phyloP scores from a whole-genome alignment of 2,797 vertebrate species.

The Neopelma chrysocephalum region DNA sequence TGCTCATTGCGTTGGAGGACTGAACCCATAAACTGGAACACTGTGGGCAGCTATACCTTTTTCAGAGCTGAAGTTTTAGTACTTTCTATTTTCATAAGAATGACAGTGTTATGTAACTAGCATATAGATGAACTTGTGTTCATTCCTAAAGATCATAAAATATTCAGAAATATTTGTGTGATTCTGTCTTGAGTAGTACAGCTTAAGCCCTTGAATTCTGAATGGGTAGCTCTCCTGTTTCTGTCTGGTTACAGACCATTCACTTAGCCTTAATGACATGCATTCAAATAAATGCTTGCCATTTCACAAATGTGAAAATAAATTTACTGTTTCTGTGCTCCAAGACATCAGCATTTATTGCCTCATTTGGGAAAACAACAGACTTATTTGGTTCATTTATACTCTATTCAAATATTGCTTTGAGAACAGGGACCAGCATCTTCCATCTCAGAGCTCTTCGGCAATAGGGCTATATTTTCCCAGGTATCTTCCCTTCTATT shows the following conservation, averaged over 20 bases:
- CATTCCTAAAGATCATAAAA: slow-evolving; percentile 44
- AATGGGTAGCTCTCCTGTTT: slow-evolving; percentile 21
- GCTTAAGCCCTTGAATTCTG: slow-evolving; percentile 37
- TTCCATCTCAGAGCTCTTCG: background rate
- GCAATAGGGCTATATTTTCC: background rate
- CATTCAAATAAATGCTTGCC: slow-evolving; percentile 13
- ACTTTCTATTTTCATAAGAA: slow-evolving; percentile 39
- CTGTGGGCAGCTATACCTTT: slow-evolving; percentile 56
- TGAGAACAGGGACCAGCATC: background rate
- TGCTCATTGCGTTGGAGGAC: slow-evolving; percentile 23
- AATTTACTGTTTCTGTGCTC: slow-evolving; percentile 35
- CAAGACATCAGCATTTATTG: slow-evolving; percentile 41
- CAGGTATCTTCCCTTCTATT: background rate
- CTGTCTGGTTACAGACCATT: slow-evolving; percentile 45
- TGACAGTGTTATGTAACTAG: slow-evolving; percentile 60
- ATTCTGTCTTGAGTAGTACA: slow-evolving; percentile 31
- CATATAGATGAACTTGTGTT: slow-evolving; percentile 47
- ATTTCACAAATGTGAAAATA: slow-evolving; percentile 53
- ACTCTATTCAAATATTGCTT: background rate
- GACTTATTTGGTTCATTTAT: slow-evolving; percentile 32
- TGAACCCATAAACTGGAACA: slow-evolving; percentile 50
- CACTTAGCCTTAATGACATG: slow-evolving; percentile 36
- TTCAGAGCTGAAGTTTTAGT: slow-evolving; percentile 40
- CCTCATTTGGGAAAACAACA: slow-evolving; percentile 29
- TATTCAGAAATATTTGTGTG: slow-evolving; percentile 59